Conservation (phyloP, 2,113 vertebrate genomes). For the Athene cunicularia region DNA sequence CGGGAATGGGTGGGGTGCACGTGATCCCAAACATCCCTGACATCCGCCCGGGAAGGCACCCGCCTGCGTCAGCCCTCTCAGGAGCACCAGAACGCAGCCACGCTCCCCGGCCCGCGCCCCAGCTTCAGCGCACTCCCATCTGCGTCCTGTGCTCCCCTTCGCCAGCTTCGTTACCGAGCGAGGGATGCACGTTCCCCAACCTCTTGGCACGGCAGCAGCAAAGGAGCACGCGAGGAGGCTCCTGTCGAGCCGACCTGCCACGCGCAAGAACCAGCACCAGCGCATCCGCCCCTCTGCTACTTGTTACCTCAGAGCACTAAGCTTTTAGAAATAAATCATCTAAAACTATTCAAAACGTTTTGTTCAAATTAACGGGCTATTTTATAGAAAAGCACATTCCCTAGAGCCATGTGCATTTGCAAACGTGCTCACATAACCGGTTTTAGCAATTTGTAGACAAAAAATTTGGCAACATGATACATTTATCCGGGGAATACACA, state of each 20-base stretch:
- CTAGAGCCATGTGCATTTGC: not conserved
- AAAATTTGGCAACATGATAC: conserved; percentile 9
- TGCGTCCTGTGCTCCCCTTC: too few species aligned
- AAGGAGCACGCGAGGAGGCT: too few species aligned
- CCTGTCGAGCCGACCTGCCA: not conserved
- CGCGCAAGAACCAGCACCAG: fast-evolving
- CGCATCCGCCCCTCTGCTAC: not conserved
- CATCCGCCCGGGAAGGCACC: too few species aligned
- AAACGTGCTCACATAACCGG: not conserved
- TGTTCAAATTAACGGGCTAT: conserved; percentile 58
- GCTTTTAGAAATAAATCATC: not conserved
- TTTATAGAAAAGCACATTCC: not conserved
- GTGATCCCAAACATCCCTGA: too few species aligned
- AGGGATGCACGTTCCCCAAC: too few species aligned
- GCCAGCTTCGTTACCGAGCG: too few species aligned
- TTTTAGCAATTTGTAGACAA: conserved; percentile 1
- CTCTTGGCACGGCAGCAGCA: too few species aligned
- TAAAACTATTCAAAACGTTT: conserved; percentile 11
- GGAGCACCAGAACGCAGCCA: too few species aligned
- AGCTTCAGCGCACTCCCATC: too few species aligned
- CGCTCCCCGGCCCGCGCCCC: too few species aligned
- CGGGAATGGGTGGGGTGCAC: not conserved
- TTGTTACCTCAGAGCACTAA: not conserved
- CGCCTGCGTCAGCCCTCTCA: too few species aligned
- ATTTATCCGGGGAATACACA: not conserved